phyloP scores from a whole-genome alignment of 2,888 invertebrate genomes.

The Catotricha subobsoleta region DNA sequence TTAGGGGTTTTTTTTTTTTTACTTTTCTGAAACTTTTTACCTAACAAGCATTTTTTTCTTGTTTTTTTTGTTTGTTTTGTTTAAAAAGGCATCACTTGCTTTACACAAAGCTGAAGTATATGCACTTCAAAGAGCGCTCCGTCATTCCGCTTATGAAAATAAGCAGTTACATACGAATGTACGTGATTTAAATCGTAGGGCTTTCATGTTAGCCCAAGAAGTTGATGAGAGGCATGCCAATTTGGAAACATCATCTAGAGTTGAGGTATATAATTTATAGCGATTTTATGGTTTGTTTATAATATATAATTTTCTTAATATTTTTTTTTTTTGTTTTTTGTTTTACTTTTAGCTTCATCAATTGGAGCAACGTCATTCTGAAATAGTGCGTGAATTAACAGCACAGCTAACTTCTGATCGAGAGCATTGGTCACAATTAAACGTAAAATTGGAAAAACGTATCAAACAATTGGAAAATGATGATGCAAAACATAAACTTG shows the following conservation, averaged over 20 bases:
- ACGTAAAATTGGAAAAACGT: slow-evolving; percentile 44
- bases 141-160: slow-evolving; percentile 55
- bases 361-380: slow-evolving; percentile 58
- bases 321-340: background rate
- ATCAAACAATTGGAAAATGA: slow-evolving; percentile 45
- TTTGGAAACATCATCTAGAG: slow-evolving; percentile 55
- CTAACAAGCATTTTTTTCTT: background rate
- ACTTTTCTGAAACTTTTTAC: too few species aligned
- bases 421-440: slow-evolving; percentile 44
- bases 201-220: slow-evolving; percentile 67
- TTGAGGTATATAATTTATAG: slow-evolving; percentile 16
- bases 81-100: slow-evolving; percentile 40
- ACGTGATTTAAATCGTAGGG: slow-evolving; percentile 63
- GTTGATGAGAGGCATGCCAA: slow-evolving; percentile 78
- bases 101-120: slow-evolving; percentile 49
- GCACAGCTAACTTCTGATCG: slow-evolving; percentile 53
- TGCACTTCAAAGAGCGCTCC: slow-evolving; percentile 38
- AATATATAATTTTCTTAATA: background rate
- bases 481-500: slow-evolving; percentile 45
- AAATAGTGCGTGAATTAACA: slow-evolving; percentile 51
- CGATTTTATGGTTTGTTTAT: background rate
- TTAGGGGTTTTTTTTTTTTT: background rate
- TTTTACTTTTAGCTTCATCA: slow-evolving; percentile 34
- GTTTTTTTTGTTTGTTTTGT: background rate
- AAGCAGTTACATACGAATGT: slow-evolving; percentile 66